Evolutionary conservation across 2,797 vertebrate genomes (phyloP).

Genomic region (Molossus alvarezi): DNA sequence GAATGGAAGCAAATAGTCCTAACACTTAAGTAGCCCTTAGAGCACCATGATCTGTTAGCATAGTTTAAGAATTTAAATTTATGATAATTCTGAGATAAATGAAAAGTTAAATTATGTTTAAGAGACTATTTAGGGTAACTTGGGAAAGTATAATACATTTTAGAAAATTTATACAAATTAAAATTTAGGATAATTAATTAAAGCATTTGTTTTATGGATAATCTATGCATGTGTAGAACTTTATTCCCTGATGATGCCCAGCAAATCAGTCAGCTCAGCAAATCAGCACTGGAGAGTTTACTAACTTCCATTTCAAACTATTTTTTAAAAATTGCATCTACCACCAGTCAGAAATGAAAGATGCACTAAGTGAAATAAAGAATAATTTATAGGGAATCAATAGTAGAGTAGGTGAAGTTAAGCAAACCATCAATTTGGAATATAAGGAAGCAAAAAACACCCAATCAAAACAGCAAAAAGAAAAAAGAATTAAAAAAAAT

Average conservation of each 20-base stretch:
- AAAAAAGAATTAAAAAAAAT: too few species aligned
- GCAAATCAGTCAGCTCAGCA: neutral
- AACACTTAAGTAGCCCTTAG: neutral
- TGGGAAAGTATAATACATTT: neutral
- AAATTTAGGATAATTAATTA: neutral
- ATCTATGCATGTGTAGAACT: neutral
- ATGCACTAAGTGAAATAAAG: too few species aligned
- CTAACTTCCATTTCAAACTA: neutral
- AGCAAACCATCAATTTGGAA: too few species aligned
- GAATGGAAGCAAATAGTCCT: neutral
- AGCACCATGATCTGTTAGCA: neutral
- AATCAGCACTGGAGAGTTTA: neutral
- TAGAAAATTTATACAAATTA: conserved; percentile 61
- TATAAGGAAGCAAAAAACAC: too few species aligned
- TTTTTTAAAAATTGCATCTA: neutral
- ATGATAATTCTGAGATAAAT: neutral
- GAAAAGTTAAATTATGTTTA: conserved; percentile 42
- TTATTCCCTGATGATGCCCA: neutral
- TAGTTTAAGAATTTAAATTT: conserved; percentile 43
- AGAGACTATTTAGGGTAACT: conserved; percentile 3
- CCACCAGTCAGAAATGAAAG: too few species aligned
- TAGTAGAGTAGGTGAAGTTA: too few species aligned
- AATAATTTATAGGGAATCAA: too few species aligned
- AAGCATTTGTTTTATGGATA: conserved; percentile 2
- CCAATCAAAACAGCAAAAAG: too few species aligned